Evolutionary conservation across 2,888 invertebrate species (phyloP), one percentile per base, ranked within the genome.

Genomic region (Hypolimnas misippus): DNA sequence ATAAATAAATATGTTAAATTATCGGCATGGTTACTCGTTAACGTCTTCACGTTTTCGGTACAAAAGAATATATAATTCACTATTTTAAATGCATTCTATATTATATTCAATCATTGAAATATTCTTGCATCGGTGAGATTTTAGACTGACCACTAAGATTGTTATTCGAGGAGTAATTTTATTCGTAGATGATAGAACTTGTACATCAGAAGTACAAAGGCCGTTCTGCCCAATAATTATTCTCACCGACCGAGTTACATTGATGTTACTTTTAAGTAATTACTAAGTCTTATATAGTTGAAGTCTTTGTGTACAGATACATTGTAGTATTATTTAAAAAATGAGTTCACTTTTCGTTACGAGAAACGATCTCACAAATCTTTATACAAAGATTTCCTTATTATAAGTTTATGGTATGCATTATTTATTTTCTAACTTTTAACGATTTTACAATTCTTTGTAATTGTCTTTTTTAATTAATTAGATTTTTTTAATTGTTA

Each of bases 131-230:
- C 72, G 78, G 76, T 79, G 80, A 78, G 79, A 81, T 77, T 77
- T 81, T 83, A 81, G 82, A 85, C 84, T 83, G 84, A 57, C 42
- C 49, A 33, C 56, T 50, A 49, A 53, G 49, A 49, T 56, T 53
- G 56, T 33, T 25, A n/a, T 33, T 46, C 16, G 10, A 40, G 6
- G 5, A 16, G 5, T 33, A 46, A 40, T 50, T 40, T 53, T 53
- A 35, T 53, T n/a, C 40, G 46, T 44, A 53, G 25, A 38, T 50
- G 42, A 46, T 62, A 65, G 62, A 51, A 51, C 44, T 49, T 49
- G n/a, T 38, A 51, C 17, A 25, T 50, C 44, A 40, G 14, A 63
- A 63, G 58, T 58, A 51, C 63, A 58, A 42, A 42, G 2, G 33
- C n/a, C 14, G 2, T 29, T 49, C 29, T 19, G 3, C 29, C 49